Evolutionary conservation across 2,888 invertebrate genomes (phyloP).

Genomic region (Amiota mariae): DNA sequence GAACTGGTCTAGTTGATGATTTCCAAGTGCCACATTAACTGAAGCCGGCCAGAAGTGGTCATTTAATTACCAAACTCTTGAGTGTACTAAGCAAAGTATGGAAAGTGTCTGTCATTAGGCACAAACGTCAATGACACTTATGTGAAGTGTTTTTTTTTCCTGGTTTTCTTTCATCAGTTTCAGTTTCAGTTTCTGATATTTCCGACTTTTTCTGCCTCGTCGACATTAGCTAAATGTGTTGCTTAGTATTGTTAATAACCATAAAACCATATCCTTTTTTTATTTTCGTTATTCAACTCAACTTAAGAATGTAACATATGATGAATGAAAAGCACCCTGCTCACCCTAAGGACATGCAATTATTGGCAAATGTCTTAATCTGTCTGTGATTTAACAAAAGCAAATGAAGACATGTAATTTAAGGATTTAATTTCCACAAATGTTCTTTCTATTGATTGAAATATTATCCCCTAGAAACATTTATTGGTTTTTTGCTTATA

Average conservation of each 20-base stretch:
- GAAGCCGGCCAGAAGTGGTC: conserved; percentile 21
- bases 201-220: neutral
- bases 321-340: neutral
- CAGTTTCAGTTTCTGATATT: neutral
- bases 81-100: conserved; percentile 8
- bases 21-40: conserved; percentile 23
- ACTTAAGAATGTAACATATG: conserved; percentile 3
- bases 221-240: conserved; percentile 20
- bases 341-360: neutral
- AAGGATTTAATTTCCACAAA: no score
- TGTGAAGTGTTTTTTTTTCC: conserved; percentile 7
- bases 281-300: neutral
- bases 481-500: no score
- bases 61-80: conserved; percentile 29
- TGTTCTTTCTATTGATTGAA: no score
- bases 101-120: conserved; percentile 37
- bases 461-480: no score
- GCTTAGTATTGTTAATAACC: conserved; percentile 23
- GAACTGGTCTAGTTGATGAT: conserved; percentile 18
- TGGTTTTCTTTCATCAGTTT: neutral
- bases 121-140: conserved; percentile 38
- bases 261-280: neutral
- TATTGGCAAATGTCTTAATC: conserved; percentile 22
- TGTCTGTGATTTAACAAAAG: neutral
- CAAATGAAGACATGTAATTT: neutral